These are phyloP conservation scores for Drosophila lacteicornis DNA, from an alignment of 1,140 invertebrate species.

Conservation along the genomic window DNA sequence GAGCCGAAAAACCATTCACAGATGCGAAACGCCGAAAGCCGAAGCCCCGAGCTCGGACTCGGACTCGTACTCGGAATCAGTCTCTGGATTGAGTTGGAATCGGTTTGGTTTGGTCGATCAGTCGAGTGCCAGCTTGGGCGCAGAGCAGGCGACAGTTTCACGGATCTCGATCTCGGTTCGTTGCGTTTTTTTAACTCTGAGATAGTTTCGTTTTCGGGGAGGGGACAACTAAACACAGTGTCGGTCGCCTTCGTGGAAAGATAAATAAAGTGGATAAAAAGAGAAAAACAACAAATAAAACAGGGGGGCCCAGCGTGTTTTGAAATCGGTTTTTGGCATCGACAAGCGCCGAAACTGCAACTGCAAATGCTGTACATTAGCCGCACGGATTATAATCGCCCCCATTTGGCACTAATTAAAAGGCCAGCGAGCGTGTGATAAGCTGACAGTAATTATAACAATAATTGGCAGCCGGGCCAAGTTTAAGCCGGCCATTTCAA, in stretches of 20 bases:
- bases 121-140: slow-evolving; percentile 73
- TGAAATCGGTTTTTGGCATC: slow-evolving; percentile 55
- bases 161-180: slow-evolving; percentile 21
- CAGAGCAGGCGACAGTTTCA: slow-evolving; percentile 65
- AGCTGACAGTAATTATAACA: slow-evolving; percentile 11
- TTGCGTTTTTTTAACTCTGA: slow-evolving; percentile 1
- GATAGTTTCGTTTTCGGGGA: slow-evolving; percentile 36
- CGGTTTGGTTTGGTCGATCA: slow-evolving; percentile 34
- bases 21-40: slow-evolving; percentile 23
- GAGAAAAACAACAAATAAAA: slow-evolving; percentile 9
- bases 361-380: slow-evolving; percentile 42
- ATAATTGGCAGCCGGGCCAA: slow-evolving; percentile 1
- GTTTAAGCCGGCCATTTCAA: slow-evolving; percentile 7
- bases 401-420: slow-evolving; percentile 54
- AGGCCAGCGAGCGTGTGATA: slow-evolving; percentile 56
- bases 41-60: slow-evolving; percentile 37
- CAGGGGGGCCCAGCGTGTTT: slow-evolving; percentile 49
- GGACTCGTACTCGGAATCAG: slow-evolving; percentile 38
- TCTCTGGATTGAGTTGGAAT: slow-evolving; percentile 19
- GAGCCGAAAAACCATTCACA: slow-evolving; percentile 31
- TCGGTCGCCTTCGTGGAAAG: slow-evolving; percentile 51
- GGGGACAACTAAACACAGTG: slow-evolving; percentile 11
- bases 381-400: slow-evolving; percentile 30
- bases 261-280: slow-evolving; percentile 48
- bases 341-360: slow-evolving; percentile 37